A percentile compares a stretch with the other conserved stretches of the same genome.
Conservation (phyloP, 2,797 vertebrate genomes). For the Okamejei kenojei region DNA sequence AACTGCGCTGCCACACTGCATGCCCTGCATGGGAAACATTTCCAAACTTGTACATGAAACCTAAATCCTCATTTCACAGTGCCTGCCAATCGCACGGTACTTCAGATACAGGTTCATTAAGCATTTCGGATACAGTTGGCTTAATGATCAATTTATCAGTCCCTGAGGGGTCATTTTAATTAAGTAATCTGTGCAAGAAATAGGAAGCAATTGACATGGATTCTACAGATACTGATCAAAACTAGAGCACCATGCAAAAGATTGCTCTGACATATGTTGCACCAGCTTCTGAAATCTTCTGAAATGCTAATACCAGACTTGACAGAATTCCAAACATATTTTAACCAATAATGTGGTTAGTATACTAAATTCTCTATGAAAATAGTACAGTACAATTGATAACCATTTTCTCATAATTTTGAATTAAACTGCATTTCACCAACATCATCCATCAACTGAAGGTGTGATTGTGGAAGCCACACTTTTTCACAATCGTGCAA, state of each 20-base stretch:
- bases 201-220: background rate
- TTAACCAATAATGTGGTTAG: background rate
- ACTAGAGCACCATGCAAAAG: background rate
- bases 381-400: background rate
- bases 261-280: background rate
- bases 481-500: background rate
- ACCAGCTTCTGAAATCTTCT: background rate
- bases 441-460: background rate
- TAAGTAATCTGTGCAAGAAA: background rate
- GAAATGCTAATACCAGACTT: background rate
- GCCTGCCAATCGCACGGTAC: background rate
- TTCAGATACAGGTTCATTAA: background rate
- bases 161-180: background rate
- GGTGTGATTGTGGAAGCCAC: background rate
- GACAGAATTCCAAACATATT: background rate
- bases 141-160: background rate
- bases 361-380: background rate
- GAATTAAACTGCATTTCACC: background rate
- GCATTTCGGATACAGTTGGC: background rate
- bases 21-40: background rate
- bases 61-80: background rate
- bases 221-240: background rate
- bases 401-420: background rate
- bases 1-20: background rate
- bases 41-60: background rate